These are phyloP conservation scores for Leptopterna dolabrata DNA, from an alignment of 2,888 invertebrate species.

Conservation along the genomic window DNA sequence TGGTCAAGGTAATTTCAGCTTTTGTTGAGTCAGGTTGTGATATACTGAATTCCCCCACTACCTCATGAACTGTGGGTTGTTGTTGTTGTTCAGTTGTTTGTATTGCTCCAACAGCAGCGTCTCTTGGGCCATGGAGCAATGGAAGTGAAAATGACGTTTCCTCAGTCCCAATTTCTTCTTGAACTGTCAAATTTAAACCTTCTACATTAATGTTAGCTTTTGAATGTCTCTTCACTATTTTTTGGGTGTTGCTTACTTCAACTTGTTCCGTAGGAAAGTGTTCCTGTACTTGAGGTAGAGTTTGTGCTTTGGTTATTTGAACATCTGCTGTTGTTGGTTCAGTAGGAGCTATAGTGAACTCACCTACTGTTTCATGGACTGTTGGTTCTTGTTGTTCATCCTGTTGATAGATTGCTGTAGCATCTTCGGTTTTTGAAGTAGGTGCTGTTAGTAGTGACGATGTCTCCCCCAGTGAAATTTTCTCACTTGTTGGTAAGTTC, in stretches of 20 bases:
- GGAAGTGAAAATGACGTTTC: neutral
- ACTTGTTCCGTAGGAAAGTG: neutral
- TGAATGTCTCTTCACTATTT: neutral
- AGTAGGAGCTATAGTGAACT: neutral
- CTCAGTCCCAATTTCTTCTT: neutral
- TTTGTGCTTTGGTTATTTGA: slow-evolving; percentile 20
- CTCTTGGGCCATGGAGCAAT: neutral
- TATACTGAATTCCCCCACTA: slow-evolving; percentile 9
- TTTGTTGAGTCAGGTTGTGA: neutral
- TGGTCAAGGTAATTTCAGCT: neutral
- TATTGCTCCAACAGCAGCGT: neutral
- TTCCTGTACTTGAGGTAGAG: neutral
- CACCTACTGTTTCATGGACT: slow-evolving; percentile 42
- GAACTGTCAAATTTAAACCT: neutral
- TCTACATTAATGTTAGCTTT: slow-evolving; percentile 11
- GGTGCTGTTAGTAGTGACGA: neutral
- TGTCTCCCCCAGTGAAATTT: slow-evolving; percentile 25
- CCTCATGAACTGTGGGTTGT: neutral
- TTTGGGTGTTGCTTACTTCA: neutral
- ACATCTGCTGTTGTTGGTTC: slow-evolving; percentile 1
- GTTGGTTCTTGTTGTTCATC: slow-evolving; percentile 22
- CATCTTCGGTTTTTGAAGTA: neutral
- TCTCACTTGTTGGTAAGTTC: slow-evolving; percentile 42
- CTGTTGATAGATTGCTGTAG: neutral
- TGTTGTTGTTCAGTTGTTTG: slow-evolving; percentile 1